Evolutionary conservation across 2,113 vertebrate genomes (phyloP), one percentile per base, ranked within the genome.

Genomic region (Corydoras sp.): DNA sequence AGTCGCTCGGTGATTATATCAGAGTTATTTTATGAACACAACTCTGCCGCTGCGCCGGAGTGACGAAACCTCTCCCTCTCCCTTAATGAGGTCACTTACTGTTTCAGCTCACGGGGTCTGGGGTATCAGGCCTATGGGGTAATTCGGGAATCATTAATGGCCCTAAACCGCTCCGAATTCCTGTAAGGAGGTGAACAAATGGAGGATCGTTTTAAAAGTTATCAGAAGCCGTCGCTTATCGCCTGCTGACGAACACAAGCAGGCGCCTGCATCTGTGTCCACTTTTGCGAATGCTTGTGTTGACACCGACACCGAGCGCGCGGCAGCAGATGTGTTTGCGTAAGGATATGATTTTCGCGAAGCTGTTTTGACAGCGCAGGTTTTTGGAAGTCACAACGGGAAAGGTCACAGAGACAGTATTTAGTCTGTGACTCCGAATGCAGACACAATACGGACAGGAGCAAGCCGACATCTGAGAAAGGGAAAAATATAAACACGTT

Each of bases 21-120:
- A 66, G 32, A 49, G 49, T 61, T 35, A 35, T 62, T 74, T 77
- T 77, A 74, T 65, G 65, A 74, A 12, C 35, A 24, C 12, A 43
- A 65, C 48, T 61, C 30, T 5, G 10, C 43, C n/a, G 11, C 9
- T 15, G 9, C 4, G 11, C 51, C 2, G 4, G 51, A 53, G 51
- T 53, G 51, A 10, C 11, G 51, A 53, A 53, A 53, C 13, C 51
- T 5, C 51, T 53, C 51, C 10, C 51, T 53, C 51, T 53, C 51
- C 51, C 13, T 10, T 53, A 53, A 53, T 53, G 51, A 53, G 51
- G 10, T 53, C 51, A 53, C 51, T 53, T 53, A 53, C 10, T 14
- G 51, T 53, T 53, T 43, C 35, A 8, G 35, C 51, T 53, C 51
- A 53, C 51, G 9, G 51, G 51, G 10, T 11, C 32, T 35, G 32